Evolutionary conservation across 2,888 invertebrate genomes (phyloP), one percentile per base, ranked within the genome.

Genomic region (Mythimna vitellina): DNA sequence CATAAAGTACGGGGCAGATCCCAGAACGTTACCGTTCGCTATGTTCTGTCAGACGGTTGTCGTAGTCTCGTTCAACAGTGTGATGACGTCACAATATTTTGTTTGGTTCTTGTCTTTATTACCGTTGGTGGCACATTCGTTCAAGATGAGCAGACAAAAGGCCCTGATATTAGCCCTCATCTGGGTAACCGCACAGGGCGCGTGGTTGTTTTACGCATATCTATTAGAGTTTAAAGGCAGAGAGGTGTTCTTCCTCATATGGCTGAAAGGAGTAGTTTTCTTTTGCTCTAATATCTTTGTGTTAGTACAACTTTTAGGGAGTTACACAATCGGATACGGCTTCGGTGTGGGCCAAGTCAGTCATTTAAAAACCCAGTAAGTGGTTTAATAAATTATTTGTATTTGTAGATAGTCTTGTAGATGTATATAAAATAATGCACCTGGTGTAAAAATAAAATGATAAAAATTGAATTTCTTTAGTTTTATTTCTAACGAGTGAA

Each of bases 11-110:
- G 97, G 97, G 4, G 95, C 96, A 81, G 96, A 97, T 77, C 96
- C 96, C 1, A 96, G 96, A 66, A 97, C 98, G n/a, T 94, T 99
- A 70, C 97, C 98, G 4, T 99, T 99, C 91, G 98, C 98, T 35
- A 96, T 99, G 86, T 98, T 99, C 84, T 95, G 97, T 3, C 97
- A 98, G 89, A 98, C 99, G 0, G 98, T 98, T 73, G 97, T 98
- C 4, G 97, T 99, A 90, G 99, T 99, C 0, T 97, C 98, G 4
- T 99, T 98, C 88, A 99, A 99, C 94, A 98, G 99, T 85, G 99
- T 99, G 0, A 97, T 99, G 90, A 99, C 99, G 0, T 99, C 99
- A 8, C 99, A 99, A 90, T 99, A 99, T 91, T 99, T 99, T 86
- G 97, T 99, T 64, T 99, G 99, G 99, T 99, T 99, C 89, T 93